Evolutionary conservation across 2,888 invertebrate genomes (phyloP).

Genomic region (Cataglyphis albicans): DNA sequence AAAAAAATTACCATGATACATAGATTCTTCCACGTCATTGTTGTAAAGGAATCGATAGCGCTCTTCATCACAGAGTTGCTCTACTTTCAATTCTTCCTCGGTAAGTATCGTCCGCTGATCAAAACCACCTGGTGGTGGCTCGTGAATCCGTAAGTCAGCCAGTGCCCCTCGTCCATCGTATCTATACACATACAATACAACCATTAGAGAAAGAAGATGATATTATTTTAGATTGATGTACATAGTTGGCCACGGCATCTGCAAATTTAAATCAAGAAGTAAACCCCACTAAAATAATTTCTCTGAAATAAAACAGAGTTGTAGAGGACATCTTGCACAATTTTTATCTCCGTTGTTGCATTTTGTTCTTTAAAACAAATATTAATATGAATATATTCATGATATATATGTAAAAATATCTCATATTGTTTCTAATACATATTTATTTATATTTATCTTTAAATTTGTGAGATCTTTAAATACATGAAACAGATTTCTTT

Average conservation of each 20-base stretch:
- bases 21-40: conserved; percentile 94
- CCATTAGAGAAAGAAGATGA: conserved; percentile 74
- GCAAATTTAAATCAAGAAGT: conserved; percentile 74
- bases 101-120: conserved; percentile 89
- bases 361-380: neutral
- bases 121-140: conserved; percentile 92
- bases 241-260: conserved; percentile 73
- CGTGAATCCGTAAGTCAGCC: conserved; percentile 93
- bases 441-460: neutral
- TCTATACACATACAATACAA: conserved; percentile 87
- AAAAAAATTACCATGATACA: conserved; percentile 93
- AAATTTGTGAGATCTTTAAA: neutral
- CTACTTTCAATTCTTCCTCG: conserved; percentile 92
- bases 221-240: conserved; percentile 56
- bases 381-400: neutral
- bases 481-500: neutral
- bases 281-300: conserved; percentile 74
- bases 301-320: conserved; percentile 76
- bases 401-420: neutral
- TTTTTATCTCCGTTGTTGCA: conserved; percentile 32
- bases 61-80: conserved; percentile 97
- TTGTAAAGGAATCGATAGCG: conserved; percentile 95
- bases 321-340: conserved; percentile 53
- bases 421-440: conserved; percentile 3
- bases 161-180: conserved; percentile 98